phyloP scores from a whole-genome alignment of 2,113 vertebrate genomes.

The Meleagris gallopavo region DNA sequence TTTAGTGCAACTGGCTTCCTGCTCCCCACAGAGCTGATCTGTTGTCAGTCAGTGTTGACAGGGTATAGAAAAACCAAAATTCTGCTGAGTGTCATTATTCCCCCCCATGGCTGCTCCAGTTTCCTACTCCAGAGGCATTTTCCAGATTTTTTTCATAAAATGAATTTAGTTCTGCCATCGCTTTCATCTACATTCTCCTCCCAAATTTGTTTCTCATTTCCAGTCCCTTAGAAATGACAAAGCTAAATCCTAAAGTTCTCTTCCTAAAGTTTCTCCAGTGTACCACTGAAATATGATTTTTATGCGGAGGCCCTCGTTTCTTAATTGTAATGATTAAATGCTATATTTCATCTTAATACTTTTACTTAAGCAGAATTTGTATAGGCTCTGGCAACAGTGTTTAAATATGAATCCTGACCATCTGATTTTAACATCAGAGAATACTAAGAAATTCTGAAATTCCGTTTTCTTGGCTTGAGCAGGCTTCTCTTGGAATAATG shows the following conservation, averaged over 20 bases:
- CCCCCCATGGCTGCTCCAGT: background rate
- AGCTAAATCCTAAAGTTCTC: background rate
- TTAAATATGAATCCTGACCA: background rate
- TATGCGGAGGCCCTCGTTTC: background rate
- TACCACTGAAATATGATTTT: background rate
- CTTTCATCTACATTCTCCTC: background rate
- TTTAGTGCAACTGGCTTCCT: background rate
- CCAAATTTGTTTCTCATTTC: background rate
- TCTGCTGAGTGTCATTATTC: background rate
- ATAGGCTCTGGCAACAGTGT: background rate
- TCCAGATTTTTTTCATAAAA: background rate
- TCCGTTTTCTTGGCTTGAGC: conserved; percentile 33
- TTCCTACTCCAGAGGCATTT: background rate
- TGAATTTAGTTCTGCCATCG: background rate
- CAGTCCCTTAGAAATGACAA: background rate
- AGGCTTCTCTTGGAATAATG: background rate
- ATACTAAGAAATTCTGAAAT: conserved; percentile 54
- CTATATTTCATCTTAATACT: background rate
- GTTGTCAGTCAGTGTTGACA: background rate
- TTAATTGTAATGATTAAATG: background rate
- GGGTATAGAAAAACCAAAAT: background rate
- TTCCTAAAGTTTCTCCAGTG: background rate
- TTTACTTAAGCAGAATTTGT: background rate
- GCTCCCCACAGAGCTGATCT: background rate
- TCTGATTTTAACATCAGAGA: conserved; percentile 30